phyloP scores from a whole-genome alignment of 2,113 vertebrate genomes.

The Mastomys natalensis region DNA sequence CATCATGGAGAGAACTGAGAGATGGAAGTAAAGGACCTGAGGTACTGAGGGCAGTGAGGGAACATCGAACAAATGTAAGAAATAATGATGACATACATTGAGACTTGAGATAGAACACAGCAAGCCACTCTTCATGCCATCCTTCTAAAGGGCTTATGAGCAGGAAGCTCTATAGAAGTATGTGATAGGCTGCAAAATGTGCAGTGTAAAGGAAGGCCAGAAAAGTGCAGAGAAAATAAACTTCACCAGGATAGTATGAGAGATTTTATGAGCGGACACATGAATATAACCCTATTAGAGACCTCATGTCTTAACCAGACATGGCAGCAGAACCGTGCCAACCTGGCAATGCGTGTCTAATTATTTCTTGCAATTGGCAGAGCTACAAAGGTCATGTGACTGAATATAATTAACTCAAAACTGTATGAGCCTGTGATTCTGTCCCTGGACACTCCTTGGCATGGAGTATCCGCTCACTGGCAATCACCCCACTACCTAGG shows the following conservation, averaged over 20 bases:
- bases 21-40: neutral
- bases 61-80: neutral
- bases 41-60: neutral
- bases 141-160: neutral
- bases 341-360: neutral
- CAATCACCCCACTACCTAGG: neutral
- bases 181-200: neutral
- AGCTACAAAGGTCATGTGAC: conserved; percentile 50
- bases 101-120: neutral
- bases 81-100: neutral
- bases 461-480: neutral
- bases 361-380: conserved; percentile 60
- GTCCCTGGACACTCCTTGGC: neutral
- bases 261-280: neutral
- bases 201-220: neutral
- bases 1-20: neutral
- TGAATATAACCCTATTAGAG: neutral
- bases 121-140: neutral
- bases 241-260: neutral
- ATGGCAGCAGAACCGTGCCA: neutral
- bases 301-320: conserved; percentile 10
- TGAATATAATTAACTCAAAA: conserved; percentile 67
- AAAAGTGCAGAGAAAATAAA: neutral
- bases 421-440: neutral
- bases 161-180: neutral